These are phyloP conservation scores for Vicugna pacos DNA, from an alignment of 2,113 vertebrate species.

Conservation along the genomic window DNA sequence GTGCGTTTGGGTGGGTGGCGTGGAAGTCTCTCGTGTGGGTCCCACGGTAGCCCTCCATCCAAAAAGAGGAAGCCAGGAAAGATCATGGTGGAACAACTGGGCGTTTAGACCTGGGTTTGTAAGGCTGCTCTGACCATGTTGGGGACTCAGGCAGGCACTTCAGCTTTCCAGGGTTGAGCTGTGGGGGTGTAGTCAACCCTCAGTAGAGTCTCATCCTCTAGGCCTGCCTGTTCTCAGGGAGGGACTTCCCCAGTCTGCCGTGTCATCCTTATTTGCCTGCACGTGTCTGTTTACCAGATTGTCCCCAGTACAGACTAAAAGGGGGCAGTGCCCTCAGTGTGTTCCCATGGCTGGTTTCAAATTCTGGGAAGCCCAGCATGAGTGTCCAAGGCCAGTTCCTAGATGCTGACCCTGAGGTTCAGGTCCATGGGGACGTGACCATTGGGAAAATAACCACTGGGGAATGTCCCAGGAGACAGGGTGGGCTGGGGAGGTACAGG, in stretches of 20 bases:
- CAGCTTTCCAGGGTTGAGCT: not conserved
- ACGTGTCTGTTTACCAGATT: not conserved
- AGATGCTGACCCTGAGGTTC: not conserved
- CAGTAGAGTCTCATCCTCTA: not conserved
- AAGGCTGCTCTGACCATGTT: not conserved
- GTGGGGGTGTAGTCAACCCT: not conserved
- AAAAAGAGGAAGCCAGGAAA: not conserved
- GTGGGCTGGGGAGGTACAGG: not conserved
- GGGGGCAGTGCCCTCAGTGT: not conserved
- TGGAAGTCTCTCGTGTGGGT: not conserved
- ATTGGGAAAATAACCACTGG: not conserved
- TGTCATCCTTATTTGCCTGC: not conserved
- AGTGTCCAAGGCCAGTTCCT: not conserved
- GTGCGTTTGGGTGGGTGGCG: not conserved
- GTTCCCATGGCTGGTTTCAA: not conserved
- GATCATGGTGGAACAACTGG: accelerated
- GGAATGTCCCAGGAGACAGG: not conserved
- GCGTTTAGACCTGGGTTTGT: not conserved
- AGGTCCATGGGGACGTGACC: not conserved
- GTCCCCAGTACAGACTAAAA: not conserved
- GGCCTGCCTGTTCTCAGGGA: not conserved
- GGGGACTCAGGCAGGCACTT: not conserved
- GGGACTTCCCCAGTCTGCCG: not conserved
- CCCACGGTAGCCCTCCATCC: not conserved
- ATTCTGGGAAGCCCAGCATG: not conserved